Evolutionary conservation across 2,888 invertebrate species (phyloP), one percentile per base, ranked within the genome.

Genomic region (Pherbina coryleti): DNA sequence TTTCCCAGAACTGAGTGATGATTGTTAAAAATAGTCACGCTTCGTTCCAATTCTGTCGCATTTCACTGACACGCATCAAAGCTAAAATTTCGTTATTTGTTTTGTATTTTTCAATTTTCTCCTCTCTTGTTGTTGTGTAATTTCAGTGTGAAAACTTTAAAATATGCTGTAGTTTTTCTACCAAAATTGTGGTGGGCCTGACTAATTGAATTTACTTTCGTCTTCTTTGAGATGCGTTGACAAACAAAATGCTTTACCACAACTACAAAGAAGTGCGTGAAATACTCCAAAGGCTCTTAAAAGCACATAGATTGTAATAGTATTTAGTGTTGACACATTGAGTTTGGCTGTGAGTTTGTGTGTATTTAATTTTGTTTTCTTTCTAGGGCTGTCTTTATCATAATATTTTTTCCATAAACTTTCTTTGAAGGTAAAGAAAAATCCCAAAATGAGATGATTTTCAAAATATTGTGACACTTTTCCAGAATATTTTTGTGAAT

Each of bases 21-120:
- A 8, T 1, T n/a, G n/a, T 31, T 75, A 75, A 75, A 75, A 75
- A 67, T 75, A 75, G 34, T 11, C 31, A 17, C 37, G 19, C 37
- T 28, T 76, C 31, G 76, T 57, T 76, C 76, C 76, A 76, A 69
- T 60, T 76, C 76, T 76, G 76, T 76, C 76, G 76, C 76, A 37
- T 76, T 57, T 76, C 76, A 76, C 76, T 76, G 76, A 76, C 76
- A 76, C 69, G 31, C 62, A 76, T 57, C 57, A 76, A 76, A 60
- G 76, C 44, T 11, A 49, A 5, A 51, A 69, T 28, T 49, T 25
- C 28, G 4, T 17, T 31, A 44, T 14, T 60, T n/a, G 9, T 34
- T 17, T 28, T 19, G 5, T 49, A 11, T 44, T 11, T 44, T 44
- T 44, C 44, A 44, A 44, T 44, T 11, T 11, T 37, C 8, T 37